Conservation (phyloP, 2,888 invertebrate species). For the Callimorpha dominula region DNA sequence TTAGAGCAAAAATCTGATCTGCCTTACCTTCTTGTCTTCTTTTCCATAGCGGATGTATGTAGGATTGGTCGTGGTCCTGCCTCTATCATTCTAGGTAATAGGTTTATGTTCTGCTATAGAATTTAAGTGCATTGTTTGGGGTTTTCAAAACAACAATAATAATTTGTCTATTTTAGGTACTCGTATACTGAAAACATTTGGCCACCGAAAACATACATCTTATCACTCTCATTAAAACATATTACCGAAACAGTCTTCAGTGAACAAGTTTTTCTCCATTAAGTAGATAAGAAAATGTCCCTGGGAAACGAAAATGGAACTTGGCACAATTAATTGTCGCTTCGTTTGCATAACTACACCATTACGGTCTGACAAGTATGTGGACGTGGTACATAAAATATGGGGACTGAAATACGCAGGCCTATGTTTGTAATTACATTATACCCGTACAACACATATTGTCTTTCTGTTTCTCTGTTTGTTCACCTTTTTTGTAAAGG, state of each 20-base stretch:
- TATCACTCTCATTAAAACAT: slow-evolving; percentile 13
- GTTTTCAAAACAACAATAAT: neutral
- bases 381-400: slow-evolving; percentile 16
- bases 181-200: neutral
- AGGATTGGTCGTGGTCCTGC: too few relatives aligned
- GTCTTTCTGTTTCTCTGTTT: too few relatives aligned
- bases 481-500: too few relatives aligned
- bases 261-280: slow-evolving; percentile 19
- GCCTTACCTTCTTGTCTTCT: neutral
- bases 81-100: neutral
- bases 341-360: slow-evolving; percentile 41
- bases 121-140: neutral
- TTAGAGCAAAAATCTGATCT: neutral
- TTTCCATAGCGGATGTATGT: too few relatives aligned
- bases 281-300: slow-evolving; percentile 30
- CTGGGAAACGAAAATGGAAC: slow-evolving; percentile 35
- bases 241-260: slow-evolving; percentile 24
- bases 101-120: neutral
- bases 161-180: neutral
- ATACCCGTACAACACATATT: too few relatives aligned
- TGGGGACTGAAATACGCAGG: neutral
- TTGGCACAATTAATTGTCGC: slow-evolving; percentile 33
- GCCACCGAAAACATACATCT: neutral
- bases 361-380: slow-evolving; percentile 41
- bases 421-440: slow-evolving; percentile 3